Conservation (phyloP, 2,888 invertebrate species). For the Drosophila nigritarsus region DNA sequence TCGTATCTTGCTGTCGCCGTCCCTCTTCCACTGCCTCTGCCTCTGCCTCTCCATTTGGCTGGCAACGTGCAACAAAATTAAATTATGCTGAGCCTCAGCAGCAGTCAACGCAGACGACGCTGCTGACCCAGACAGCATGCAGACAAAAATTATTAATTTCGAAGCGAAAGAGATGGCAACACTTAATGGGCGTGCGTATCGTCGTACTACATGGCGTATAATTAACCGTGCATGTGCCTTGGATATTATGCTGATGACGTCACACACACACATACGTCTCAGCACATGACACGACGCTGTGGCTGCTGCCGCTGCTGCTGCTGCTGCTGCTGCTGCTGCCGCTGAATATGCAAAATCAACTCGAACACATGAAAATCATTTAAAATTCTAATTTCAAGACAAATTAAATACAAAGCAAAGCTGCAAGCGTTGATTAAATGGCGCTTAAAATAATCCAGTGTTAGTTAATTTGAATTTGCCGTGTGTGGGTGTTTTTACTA, state of each 20-base stretch:
- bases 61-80: constrained; percentile 74
- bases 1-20: constrained; percentile 2
- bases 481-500: constrained; percentile 32
- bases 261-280: constrained; percentile 40
- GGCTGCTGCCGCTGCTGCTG: background rate
- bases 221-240: constrained; percentile 77
- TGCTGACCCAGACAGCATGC: constrained; percentile 80
- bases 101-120: constrained; percentile 34
- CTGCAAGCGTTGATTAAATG: constrained; percentile 76
- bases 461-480: constrained; percentile 63
- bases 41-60: constrained; percentile 1
- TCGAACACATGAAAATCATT: constrained; percentile 54
- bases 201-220: constrained; percentile 78
- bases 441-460: constrained; percentile 70
- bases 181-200: constrained; percentile 45
- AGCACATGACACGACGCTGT: constrained; percentile 13
- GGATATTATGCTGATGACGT: constrained; percentile 77
- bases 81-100: constrained; percentile 75
- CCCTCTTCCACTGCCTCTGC: background rate
- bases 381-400: constrained; percentile 80
- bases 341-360: constrained; percentile 70
- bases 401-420: constrained; percentile 74
- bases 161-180: constrained; percentile 45
- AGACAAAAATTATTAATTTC: constrained; percentile 80
- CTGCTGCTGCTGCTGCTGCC: no score